Evolutionary conservation across 2,797 vertebrate genomes (phyloP).

Genomic region (Alcedo quadribrachys): DNA sequence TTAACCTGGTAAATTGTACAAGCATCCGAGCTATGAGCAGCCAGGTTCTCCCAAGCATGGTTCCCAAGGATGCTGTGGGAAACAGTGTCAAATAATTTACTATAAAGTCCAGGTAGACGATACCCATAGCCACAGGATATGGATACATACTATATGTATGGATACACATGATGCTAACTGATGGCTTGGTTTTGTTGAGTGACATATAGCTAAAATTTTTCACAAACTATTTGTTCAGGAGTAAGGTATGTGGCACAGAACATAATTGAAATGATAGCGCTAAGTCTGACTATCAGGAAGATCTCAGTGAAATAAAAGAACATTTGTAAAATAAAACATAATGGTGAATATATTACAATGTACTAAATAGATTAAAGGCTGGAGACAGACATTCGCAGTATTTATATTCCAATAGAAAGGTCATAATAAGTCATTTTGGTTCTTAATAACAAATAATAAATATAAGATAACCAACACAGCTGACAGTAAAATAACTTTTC

Average conservation of each 20-base stretch:
- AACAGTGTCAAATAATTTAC: background rate
- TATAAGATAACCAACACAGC: conserved; percentile 49
- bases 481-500: background rate
- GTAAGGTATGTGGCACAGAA: background rate
- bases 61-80: background rate
- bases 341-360: background rate
- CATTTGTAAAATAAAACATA: background rate
- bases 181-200: background rate
- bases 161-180: background rate
- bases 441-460: conserved; percentile 55
- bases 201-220: background rate
- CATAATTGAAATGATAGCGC: conserved; percentile 42
- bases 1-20: background rate
- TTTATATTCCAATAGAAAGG: background rate
- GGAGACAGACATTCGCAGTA: background rate
- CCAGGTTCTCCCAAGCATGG: background rate
- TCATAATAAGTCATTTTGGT: conserved; percentile 49
- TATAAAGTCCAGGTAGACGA: background rate
- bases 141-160: background rate
- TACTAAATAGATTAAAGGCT: background rate
- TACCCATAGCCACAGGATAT: background rate
- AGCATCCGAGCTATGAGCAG: background rate
- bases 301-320: conserved; percentile 51
- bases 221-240: background rate
- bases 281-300: conserved; percentile 57